Evolutionary conservation across 2,888 invertebrate species (phyloP).

Genomic region (Aspidapion aeneum): DNA sequence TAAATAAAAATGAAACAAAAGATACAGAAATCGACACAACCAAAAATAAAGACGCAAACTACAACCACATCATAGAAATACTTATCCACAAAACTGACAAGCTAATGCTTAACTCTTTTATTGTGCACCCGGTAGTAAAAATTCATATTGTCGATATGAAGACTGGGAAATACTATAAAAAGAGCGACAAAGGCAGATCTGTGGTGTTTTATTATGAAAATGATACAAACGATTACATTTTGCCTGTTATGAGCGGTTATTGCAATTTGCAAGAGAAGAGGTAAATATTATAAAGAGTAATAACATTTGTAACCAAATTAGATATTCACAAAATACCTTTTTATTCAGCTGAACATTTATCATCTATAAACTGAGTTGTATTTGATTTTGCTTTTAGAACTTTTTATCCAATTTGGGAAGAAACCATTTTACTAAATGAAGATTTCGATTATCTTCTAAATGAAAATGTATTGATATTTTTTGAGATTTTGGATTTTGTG

Average conservation of each 20-base stretch:
- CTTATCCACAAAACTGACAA: constrained; percentile 57
- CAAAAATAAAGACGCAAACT: constrained; percentile 14
- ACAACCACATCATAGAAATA: constrained; percentile 49
- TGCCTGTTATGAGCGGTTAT: constrained; percentile 59
- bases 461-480: constrained; percentile 45
- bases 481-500: constrained; percentile 41
- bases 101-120: constrained; percentile 55
- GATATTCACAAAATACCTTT: background rate
- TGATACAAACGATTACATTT: constrained; percentile 47
- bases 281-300: constrained; percentile 38
- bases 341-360: constrained; percentile 1
- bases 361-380: background rate
- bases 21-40: background rate
- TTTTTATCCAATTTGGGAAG: constrained; percentile 60
- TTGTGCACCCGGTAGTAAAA: constrained; percentile 61
- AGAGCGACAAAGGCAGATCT: constrained; percentile 47
- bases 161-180: constrained; percentile 54
- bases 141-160: constrained; percentile 57
- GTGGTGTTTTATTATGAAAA: constrained; percentile 52
- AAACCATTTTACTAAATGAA: constrained; percentile 61
- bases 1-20: constrained; percentile 1
- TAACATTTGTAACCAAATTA: background rate
- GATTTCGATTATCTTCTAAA: constrained; percentile 45
- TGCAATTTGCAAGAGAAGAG: constrained; percentile 57
- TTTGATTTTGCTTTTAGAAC: constrained; percentile 35